A percentile compares a stretch with the other conserved stretches of the same genome.
Conservation (phyloP, 2,113 vertebrate species). For the Channa argus region DNA sequence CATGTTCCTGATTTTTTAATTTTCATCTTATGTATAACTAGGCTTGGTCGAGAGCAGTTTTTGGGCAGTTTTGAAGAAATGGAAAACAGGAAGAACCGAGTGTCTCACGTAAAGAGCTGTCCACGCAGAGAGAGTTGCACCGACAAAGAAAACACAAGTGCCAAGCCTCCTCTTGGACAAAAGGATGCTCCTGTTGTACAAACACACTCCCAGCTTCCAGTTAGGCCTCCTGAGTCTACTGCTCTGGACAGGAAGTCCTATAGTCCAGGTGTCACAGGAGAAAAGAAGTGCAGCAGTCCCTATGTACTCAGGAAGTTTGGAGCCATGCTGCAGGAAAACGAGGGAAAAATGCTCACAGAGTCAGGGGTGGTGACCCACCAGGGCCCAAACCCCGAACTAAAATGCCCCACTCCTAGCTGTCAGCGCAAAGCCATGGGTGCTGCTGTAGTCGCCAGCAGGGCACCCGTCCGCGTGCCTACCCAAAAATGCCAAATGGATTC, state of each 20-base stretch:
- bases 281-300: conserved; percentile 75
- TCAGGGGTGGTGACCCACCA: conserved; percentile 75
- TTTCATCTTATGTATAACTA: conserved; percentile 35
- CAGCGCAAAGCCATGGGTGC: conserved; percentile 79
- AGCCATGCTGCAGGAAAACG: conserved; percentile 79
- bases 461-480: conserved; percentile 70
- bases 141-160: conserved; percentile 69
- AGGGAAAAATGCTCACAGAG: conserved; percentile 81
- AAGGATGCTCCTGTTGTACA: conserved; percentile 81
- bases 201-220: conserved; percentile 83
- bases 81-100: conserved; percentile 81
- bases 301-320: conserved; percentile 81
- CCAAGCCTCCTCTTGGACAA: conserved; percentile 78
- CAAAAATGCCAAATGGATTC: conserved; percentile 85
- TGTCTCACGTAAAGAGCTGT: conserved; percentile 60
- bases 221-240: conserved; percentile 66
- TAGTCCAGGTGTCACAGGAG: conserved; percentile 54
- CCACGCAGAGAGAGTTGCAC: conserved; percentile 53
- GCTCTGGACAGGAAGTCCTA: conserved; percentile 75
- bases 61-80: conserved; percentile 81
- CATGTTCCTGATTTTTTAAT: conserved; percentile 4
- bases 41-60: conserved; percentile 52
- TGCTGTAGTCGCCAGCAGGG: conserved; percentile 62
- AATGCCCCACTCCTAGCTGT: conserved; percentile 75
- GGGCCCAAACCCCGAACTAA: conserved; percentile 55